phyloP scores from a whole-genome alignment of 2,797 vertebrate species.

The Acanthiza pusilla region DNA sequence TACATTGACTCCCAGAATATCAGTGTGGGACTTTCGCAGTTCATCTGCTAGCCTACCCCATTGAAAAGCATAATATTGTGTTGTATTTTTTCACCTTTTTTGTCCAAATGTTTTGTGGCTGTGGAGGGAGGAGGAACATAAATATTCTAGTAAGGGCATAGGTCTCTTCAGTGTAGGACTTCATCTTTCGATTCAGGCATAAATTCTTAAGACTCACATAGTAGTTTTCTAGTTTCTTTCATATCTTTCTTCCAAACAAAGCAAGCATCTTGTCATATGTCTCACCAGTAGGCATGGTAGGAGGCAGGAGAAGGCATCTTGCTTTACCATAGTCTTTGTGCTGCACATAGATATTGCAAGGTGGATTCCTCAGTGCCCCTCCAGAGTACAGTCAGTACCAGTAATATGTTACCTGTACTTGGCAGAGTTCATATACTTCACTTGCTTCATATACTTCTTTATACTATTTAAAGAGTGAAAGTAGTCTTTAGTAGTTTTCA shows the following conservation, averaged over 20 bases:
- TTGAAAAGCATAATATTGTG: fast-evolving
- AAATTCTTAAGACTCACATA: not conserved
- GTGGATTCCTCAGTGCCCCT: not conserved
- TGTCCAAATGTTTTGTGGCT: not conserved
- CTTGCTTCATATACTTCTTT: not conserved
- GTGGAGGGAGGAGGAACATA: not conserved
- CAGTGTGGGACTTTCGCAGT: fast-evolving
- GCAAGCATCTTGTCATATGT: not conserved
- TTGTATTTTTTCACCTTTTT: not conserved
- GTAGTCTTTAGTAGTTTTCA: not conserved
- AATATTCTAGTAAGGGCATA: not conserved
- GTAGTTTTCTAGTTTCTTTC: not conserved
- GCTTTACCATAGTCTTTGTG: not conserved
- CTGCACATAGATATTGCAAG: not conserved
- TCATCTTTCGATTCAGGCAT: not conserved
- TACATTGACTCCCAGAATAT: not conserved
- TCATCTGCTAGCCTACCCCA: not conserved
- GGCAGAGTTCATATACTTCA: not conserved
- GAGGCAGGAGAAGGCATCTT: not conserved
- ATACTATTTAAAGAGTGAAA: not conserved
- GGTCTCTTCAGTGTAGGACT: not conserved
- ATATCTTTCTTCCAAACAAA: not conserved
- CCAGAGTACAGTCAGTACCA: not conserved
- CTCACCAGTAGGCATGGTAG: not conserved
- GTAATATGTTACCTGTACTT: not conserved